These are phyloP conservation scores for Acanthisitta chloris DNA, from an alignment of 2,113 vertebrate genomes.

Conservation along the genomic window DNA sequence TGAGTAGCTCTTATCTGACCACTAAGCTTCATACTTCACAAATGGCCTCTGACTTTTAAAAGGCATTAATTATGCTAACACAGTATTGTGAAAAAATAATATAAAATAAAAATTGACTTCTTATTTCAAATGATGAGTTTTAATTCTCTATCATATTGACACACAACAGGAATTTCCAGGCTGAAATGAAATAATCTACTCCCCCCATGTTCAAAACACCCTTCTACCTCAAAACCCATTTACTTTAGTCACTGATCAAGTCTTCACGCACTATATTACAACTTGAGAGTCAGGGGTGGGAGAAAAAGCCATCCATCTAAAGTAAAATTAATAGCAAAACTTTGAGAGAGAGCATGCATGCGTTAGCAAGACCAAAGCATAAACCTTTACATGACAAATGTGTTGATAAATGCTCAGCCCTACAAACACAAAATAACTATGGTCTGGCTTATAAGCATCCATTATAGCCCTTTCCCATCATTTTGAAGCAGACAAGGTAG, in stretches of 20 bases:
- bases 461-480: not conserved
- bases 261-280: not conserved
- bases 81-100: constrained; percentile 10
- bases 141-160: constrained; percentile 44
- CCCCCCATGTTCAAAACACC: not conserved
- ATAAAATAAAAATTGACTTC: not conserved
- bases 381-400: not conserved
- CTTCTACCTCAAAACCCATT: not conserved
- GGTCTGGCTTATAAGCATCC: constrained; percentile 18
- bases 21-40: constrained; percentile 48
- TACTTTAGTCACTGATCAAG: not conserved
- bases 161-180: constrained; percentile 48
- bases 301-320: constrained; percentile 15
- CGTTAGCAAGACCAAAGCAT: not conserved
- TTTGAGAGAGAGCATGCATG: not conserved
- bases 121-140: constrained; percentile 48
- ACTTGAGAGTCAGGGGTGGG: constrained; percentile 25
- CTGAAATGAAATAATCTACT: constrained; percentile 25
- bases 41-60: constrained; percentile 51
- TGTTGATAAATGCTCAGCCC: not conserved
- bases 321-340: constrained; percentile 58
- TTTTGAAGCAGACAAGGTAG: not conserved
- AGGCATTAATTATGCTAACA: constrained; percentile 50
- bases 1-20: constrained; percentile 23
- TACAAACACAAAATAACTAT: constrained; percentile 40